phyloP scores from a whole-genome alignment of 2,797 vertebrate genomes.

The Erpetoichthys calabaricus region DNA sequence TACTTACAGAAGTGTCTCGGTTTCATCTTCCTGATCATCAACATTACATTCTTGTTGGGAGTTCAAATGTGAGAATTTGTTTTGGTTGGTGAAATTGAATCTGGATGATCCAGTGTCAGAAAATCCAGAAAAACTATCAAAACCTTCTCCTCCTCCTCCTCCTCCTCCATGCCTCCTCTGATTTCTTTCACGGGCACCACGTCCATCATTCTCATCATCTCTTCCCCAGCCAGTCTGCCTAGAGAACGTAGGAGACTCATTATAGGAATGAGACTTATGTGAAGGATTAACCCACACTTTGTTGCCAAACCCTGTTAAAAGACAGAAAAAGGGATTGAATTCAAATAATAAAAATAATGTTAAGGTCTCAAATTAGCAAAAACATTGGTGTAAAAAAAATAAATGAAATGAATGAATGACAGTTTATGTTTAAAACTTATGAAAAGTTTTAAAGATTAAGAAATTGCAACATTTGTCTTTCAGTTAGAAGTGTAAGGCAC shows the following conservation, averaged over 20 bases:
- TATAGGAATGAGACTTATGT: conserved; percentile 40
- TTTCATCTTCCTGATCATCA: conserved; percentile 49
- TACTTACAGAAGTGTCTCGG: conserved; percentile 67
- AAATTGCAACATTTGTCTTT: too few species aligned
- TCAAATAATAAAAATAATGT: too few species aligned
- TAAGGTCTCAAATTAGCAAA: too few species aligned
- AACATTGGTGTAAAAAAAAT: too few species aligned
- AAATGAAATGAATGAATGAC: too few species aligned
- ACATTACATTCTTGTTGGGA: conserved; percentile 24
- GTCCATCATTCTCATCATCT: background rate
- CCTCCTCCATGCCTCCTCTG: conserved; percentile 22
- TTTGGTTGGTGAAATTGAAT: conserved; percentile 48
- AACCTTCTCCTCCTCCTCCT: conserved; percentile 32
- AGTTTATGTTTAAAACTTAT: too few species aligned
- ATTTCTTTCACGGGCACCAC: too few species aligned
- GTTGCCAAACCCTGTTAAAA: conserved; percentile 45
- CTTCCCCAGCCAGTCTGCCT: conserved; percentile 35
- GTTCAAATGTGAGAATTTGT: conserved; percentile 48
- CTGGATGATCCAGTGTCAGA: conserved; percentile 24
- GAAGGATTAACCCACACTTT: conserved; percentile 60
- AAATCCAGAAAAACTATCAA: conserved; percentile 26
- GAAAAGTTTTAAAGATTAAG: too few species aligned
- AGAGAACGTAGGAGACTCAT: conserved; percentile 64
- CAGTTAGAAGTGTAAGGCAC: too few species aligned
- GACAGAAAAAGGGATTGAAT: background rate